phyloP scores from a whole-genome alignment of 1,140 invertebrate genomes.

The Pemphigus obesinymphae region DNA sequence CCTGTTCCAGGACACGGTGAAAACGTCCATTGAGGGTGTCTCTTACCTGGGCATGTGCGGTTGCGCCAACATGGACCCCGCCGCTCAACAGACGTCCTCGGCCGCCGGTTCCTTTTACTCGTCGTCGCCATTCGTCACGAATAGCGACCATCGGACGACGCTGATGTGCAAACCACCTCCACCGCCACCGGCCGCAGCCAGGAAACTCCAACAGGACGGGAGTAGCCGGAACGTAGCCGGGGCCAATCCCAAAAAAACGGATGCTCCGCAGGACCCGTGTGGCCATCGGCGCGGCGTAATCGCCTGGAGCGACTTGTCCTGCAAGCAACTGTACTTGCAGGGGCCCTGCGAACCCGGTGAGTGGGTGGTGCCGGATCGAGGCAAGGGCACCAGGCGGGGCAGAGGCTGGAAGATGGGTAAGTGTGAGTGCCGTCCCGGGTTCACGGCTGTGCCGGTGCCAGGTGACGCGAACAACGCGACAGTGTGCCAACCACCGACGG shows the following conservation, averaged over 20 bases:
- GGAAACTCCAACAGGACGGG: neutral
- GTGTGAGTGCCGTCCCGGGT: conserved; percentile 70
- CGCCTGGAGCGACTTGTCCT: conserved; percentile 45
- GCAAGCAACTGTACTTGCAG: conserved; percentile 46
- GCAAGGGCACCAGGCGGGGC: conserved; percentile 48
- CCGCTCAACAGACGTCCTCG: too few species aligned
- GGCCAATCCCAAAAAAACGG: neutral
- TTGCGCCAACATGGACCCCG: conserved; percentile 54
- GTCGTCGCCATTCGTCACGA: conserved; percentile 2
- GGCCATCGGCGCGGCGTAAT: conserved; percentile 44
- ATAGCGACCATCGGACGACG: neutral
- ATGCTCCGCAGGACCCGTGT: conserved; percentile 43
- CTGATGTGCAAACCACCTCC: neutral
- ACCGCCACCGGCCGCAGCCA: neutral
- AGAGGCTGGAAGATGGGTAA: conserved; percentile 46
- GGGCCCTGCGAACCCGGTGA: conserved; percentile 66
- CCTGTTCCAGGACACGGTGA: conserved; percentile 68
- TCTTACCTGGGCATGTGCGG: conserved; percentile 76
- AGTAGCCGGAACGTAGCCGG: neutral
- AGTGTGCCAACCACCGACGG: conserved; percentile 53
- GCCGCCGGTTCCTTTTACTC: conserved; percentile 36
- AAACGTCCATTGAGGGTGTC: conserved; percentile 69
- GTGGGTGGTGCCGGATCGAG: conserved; percentile 62
- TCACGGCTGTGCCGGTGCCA: conserved; percentile 49
- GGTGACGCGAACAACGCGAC: conserved; percentile 49